Percentiles rank a stretch among this genome's conserved stretches.
Evolutionary conservation across 1,140 invertebrate genomes (phyloP).

Genomic region (Caenorhabditis brenneri): DNA sequence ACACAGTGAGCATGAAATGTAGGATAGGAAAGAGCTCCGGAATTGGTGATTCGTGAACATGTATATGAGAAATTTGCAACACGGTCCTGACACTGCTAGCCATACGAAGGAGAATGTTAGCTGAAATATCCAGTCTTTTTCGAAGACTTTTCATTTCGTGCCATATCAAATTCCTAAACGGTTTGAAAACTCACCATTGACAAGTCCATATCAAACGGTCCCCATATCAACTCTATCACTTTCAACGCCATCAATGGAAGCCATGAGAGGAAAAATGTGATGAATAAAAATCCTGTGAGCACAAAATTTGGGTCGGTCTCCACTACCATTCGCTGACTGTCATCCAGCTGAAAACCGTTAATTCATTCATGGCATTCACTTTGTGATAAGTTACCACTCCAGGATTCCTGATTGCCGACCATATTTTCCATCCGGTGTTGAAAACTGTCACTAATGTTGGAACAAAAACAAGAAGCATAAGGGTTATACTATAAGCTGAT

Average conservation of each 20-base stretch:
- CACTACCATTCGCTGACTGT: constrained; percentile 85
- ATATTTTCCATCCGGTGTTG: constrained; percentile 53
- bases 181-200: constrained; percentile 75
- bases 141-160: background rate
- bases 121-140: constrained; percentile 50
- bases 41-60: constrained; percentile 87
- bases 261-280: constrained; percentile 90
- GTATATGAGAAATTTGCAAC: constrained; percentile 90
- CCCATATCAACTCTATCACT: constrained; percentile 74
- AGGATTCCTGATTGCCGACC: constrained; percentile 77
- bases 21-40: constrained; percentile 72
- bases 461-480: constrained; percentile 45
- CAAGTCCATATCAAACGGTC: constrained; percentile 73
- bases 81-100: constrained; percentile 89
- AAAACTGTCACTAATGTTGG: constrained; percentile 49
- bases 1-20: constrained; percentile 33
- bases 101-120: constrained; percentile 89
- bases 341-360: constrained; percentile 64
- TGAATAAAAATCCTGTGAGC: constrained; percentile 88
- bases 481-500: constrained; percentile 79
- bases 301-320: constrained; percentile 91
- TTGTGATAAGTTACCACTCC: background rate
- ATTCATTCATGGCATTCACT: constrained; percentile 43
- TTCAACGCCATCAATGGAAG: constrained; percentile 83
- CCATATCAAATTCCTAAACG: background rate